Evolutionary conservation across 1,140 invertebrate genomes (phyloP).

Genomic region (Drosophila suzukii): DNA sequence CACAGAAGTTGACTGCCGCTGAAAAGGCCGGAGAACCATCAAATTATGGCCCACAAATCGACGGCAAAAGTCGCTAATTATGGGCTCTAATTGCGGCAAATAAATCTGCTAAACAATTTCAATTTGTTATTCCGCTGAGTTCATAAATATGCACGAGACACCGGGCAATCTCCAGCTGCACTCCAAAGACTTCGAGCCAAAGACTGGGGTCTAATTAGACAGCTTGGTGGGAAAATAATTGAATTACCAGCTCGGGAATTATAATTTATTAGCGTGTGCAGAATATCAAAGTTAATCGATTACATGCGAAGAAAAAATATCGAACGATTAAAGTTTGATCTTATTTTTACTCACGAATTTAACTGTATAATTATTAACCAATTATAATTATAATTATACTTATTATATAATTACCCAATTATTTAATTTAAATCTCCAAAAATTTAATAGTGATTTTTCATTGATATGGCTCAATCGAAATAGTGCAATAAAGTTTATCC

Average conservation of each 20-base stretch:
- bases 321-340: not conserved
- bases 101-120: constrained; percentile 74
- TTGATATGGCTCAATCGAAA: not conserved
- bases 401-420: not conserved
- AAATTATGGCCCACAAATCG: constrained; percentile 65
- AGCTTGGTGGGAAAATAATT: constrained; percentile 30
- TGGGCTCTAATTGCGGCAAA: constrained; percentile 68
- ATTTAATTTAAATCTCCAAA: not conserved
- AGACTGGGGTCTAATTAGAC: constrained; percentile 63
- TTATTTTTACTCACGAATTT: not conserved
- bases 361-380: not conserved
- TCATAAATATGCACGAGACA: constrained; percentile 72
- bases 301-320: constrained; percentile 12
- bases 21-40: constrained; percentile 41
- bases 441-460: not conserved
- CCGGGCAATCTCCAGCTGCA: constrained; percentile 25
- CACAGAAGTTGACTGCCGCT: constrained; percentile 46
- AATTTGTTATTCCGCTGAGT: constrained; percentile 65
- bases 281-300: constrained; percentile 66
- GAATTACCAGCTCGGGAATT: constrained; percentile 35
- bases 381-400: too few relatives aligned
- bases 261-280: constrained; percentile 67
- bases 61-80: constrained; percentile 62
- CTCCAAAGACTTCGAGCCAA: constrained; percentile 23
- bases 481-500: not conserved